Base-by-base conservation (phyloP, 2,797 vertebrate genomes). In the Taenioides sp. region DNA sequence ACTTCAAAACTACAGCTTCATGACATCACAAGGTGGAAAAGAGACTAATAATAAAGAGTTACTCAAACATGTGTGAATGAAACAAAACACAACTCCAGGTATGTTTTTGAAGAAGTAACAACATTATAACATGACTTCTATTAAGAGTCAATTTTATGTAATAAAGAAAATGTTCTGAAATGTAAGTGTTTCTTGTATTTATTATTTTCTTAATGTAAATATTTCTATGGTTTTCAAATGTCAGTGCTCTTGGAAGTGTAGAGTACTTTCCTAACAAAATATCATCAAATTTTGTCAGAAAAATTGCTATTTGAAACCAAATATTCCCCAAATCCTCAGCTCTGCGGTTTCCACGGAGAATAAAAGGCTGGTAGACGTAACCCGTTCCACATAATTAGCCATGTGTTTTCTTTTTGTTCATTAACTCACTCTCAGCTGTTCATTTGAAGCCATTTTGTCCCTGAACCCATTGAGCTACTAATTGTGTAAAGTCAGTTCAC, bases 311-410 rank as follows among this genome's bases (percentile, higher is more conserved):
- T 14, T 14, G 40, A 43, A 43, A 17, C 43, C 12, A 0, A 47
- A 20, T n/a, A 20, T 52, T 52, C 18, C 18, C 18, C 5, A 9
- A 52, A 52, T 7, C 2, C 7, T 52, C 50, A 7, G 50, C 50
- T 52, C 50, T 16, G 43, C 43, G 16, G 49, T n/a, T 20, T 52
- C 20, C 50, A n/a, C 6, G 18, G 50, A 9, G 18, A 10, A 52
- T 52, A 52, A 52, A 52, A 52, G 50, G 7, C 20, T 52, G 20
- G 7, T 9, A 2, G 50, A 20, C 20, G 2, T 52, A 7, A 7
- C 43, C 43, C 59, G 73, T 84, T 82, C 74, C 80, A 79, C 81
- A 80, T 79, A 87, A 87, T 87, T 86, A 87, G 77, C 80, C 65
- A 49, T 47, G 55, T 67, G 58, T 67, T 79, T 55, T 80, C 28